Conservation (phyloP, 2,113 vertebrate genomes). For the Pantherophis guttatus region DNA sequence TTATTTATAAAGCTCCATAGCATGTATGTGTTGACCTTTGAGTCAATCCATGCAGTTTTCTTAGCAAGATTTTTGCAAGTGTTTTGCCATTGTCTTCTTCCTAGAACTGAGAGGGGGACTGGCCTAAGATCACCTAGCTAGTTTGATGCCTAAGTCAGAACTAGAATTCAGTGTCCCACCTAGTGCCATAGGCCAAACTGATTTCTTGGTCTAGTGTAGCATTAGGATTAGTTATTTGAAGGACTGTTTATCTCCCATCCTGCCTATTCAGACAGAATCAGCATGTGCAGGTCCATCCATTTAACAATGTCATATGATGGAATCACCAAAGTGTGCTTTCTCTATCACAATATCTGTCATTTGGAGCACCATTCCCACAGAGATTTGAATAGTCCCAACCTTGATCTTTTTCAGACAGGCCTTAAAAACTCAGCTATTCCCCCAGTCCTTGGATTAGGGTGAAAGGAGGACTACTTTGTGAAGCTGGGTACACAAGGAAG, state of each 20-base stretch:
- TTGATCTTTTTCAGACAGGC: background rate
- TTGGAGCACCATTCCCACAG: background rate
- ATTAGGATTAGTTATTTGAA: background rate
- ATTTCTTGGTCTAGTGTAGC: background rate
- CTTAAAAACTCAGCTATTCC: background rate
- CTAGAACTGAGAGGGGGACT: background rate
- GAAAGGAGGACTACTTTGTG: background rate
- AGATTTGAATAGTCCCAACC: background rate
- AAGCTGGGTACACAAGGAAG: background rate
- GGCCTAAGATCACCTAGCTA: background rate
- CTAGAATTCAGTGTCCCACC: background rate
- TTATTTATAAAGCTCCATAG: background rate
- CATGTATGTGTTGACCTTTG: background rate
- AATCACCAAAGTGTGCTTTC: background rate
- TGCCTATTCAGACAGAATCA: background rate
- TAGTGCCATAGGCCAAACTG: background rate
- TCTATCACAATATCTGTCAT: background rate
- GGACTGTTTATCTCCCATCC: background rate
- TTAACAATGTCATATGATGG: background rate
- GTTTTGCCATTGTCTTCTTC: background rate
- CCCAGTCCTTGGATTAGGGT: background rate
- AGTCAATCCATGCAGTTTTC: background rate
- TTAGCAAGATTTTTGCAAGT: background rate
- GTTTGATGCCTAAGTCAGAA: background rate
- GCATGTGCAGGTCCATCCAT: background rate